Evolutionary conservation across 2,797 vertebrate genomes (phyloP).

Genomic region (Hafferia zeledoni): DNA sequence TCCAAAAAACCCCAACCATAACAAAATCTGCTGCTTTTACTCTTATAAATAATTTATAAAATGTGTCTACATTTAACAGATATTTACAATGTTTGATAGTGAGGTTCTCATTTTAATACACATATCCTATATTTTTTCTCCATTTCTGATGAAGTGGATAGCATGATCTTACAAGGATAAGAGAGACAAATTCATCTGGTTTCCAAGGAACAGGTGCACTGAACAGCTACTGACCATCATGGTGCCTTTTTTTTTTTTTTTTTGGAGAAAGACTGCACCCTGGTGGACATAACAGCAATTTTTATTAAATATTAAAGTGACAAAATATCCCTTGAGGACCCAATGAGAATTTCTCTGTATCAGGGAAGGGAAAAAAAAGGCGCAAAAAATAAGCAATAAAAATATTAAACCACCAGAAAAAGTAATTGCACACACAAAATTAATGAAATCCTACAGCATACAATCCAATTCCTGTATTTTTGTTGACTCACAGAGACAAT

Average conservation of each 20-base stretch:
- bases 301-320: constrained; percentile 17
- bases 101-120: not conserved
- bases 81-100: not conserved
- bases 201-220: not conserved
- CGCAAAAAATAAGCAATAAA: not conserved
- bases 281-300: constrained; percentile 13
- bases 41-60: not conserved
- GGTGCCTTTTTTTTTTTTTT: not conserved
- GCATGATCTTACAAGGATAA: not conserved
- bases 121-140: not conserved
- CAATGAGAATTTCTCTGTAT: not conserved
- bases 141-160: not conserved
- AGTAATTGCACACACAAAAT: not conserved
- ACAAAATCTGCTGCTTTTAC: not conserved
- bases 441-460: not conserved
- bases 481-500: not conserved
- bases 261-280: constrained; percentile 44
- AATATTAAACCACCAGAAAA: not conserved
- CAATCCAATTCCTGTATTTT: not conserved
- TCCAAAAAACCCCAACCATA: not conserved
- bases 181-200: not conserved
- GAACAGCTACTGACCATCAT: not conserved
- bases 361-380: not conserved
- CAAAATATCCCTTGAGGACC: not conserved
- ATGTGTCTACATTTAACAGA: not conserved